Evolutionary conservation across 2,888 invertebrate genomes (phyloP).

Genomic region (Pachymerium ferrugineum): DNA sequence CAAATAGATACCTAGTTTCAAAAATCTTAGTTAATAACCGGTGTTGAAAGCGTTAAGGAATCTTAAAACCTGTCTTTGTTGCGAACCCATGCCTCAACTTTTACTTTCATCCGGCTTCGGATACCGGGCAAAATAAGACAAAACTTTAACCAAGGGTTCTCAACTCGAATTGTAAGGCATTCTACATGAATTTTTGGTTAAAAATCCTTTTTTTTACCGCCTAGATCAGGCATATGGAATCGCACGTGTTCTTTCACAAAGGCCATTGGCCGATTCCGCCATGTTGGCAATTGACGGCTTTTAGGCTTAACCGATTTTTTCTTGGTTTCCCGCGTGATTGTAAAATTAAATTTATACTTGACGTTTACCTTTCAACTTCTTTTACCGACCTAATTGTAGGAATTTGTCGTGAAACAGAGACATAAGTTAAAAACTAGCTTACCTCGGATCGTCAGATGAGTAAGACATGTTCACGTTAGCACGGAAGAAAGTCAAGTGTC

Average conservation of each 20-base stretch:
- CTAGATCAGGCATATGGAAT: constrained; percentile 33
- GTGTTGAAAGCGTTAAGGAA: no score
- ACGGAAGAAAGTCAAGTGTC: constrained; percentile 60
- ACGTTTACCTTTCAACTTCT: background rate
- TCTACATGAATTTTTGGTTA: background rate
- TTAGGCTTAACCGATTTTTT: constrained; percentile 28
- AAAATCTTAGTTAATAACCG: background rate
- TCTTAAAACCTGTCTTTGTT: no score
- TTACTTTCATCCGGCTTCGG: no score
- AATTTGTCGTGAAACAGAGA: constrained; percentile 44
- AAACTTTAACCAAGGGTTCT: no score
- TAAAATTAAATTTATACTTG: background rate
- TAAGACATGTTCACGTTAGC: constrained; percentile 77
- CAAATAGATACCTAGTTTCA: background rate
- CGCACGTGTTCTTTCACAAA: constrained; percentile 37
- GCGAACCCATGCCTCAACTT: no score
- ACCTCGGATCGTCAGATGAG: constrained; percentile 75
- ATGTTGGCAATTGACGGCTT: constrained; percentile 33
- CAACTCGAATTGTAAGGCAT: no score
- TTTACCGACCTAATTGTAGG: background rate
- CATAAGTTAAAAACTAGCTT: constrained; percentile 49
- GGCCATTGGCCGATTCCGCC: constrained; percentile 36
- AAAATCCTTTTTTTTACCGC: background rate
- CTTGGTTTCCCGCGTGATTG: constrained; percentile 7
- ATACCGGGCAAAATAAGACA: no score